Percentiles rank a stretch among this genome's conserved stretches.
phyloP scores from a whole-genome alignment of 2,888 invertebrate genomes.

The Lasioglossum zephyrum region DNA sequence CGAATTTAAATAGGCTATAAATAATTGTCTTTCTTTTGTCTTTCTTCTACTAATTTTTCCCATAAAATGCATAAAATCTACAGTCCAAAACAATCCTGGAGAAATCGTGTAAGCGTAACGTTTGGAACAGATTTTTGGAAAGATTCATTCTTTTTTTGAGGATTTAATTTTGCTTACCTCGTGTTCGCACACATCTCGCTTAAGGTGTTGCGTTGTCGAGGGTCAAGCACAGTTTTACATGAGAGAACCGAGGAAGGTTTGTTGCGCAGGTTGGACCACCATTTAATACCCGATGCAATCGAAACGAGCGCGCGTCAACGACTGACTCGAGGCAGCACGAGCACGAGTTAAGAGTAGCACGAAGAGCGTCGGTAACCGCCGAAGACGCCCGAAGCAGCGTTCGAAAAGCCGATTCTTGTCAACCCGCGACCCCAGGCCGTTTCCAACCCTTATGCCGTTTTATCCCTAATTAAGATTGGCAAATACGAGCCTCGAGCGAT shows the following conservation, averaged over 20 bases:
- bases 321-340: conserved; percentile 74
- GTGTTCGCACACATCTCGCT: conserved; percentile 39
- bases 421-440: conserved; percentile 19
- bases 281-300: conserved; percentile 61
- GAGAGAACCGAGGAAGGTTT: conserved; percentile 16
- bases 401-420: conserved; percentile 71
- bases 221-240: conserved; percentile 30
- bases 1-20: neutral
- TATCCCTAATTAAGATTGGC: conserved; percentile 46
- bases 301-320: conserved; percentile 78
- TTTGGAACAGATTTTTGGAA: too few relatives aligned
- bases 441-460: conserved; percentile 35
- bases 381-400: conserved; percentile 76
- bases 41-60: neutral
- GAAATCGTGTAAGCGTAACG: too few relatives aligned
- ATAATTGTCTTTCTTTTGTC: neutral
- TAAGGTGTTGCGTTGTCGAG: neutral
- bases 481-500: conserved; percentile 30
- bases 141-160: neutral
- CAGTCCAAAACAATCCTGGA: too few relatives aligned
- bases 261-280: conserved; percentile 28
- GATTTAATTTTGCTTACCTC: conserved; percentile 39
- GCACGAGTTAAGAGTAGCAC: conserved; percentile 74
- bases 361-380: conserved; percentile 74
- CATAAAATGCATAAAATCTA: neutral